Evolutionary conservation across 2,888 invertebrate species (phyloP).

Genomic region (Diaperis boleti): DNA sequence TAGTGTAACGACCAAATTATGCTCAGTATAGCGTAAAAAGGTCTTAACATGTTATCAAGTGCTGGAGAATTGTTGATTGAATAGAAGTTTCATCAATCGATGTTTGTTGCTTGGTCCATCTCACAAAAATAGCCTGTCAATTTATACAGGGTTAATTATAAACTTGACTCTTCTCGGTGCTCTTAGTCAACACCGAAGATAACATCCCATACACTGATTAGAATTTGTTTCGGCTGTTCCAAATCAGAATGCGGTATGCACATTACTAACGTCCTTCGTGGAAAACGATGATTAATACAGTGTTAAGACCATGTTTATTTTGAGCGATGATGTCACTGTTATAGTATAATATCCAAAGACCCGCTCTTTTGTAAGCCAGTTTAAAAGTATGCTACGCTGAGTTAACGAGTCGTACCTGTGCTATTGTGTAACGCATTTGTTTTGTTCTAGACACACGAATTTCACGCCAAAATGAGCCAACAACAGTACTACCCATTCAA

Average conservation of each 20-base stretch:
- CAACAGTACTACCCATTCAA: constrained; percentile 90
- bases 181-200: background rate
- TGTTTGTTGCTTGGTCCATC: constrained; percentile 7
- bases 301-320: constrained; percentile 52
- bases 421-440: constrained; percentile 41
- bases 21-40: constrained; percentile 11
- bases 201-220: constrained; percentile 25
- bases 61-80: constrained; percentile 2
- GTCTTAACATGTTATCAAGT: background rate
- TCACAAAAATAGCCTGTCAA: constrained; percentile 32
- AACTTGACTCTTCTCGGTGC: constrained; percentile 1
- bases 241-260: too few species aligned
- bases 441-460: constrained; percentile 52
- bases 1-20: background rate
- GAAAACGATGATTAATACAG: constrained; percentile 38
- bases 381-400: constrained; percentile 4
- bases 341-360: constrained; percentile 44
- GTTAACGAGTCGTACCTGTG: constrained; percentile 48
- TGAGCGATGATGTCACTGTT: constrained; percentile 56
- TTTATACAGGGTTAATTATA: constrained; percentile 34
- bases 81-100: background rate
- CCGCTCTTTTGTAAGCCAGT: constrained; percentile 32
- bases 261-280: constrained; percentile 29
- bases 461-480: constrained; percentile 65
- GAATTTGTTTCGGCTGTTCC: too few species aligned